Conservation (phyloP, 2,888 invertebrate species). For the Orthonychiurus folsomi region DNA sequence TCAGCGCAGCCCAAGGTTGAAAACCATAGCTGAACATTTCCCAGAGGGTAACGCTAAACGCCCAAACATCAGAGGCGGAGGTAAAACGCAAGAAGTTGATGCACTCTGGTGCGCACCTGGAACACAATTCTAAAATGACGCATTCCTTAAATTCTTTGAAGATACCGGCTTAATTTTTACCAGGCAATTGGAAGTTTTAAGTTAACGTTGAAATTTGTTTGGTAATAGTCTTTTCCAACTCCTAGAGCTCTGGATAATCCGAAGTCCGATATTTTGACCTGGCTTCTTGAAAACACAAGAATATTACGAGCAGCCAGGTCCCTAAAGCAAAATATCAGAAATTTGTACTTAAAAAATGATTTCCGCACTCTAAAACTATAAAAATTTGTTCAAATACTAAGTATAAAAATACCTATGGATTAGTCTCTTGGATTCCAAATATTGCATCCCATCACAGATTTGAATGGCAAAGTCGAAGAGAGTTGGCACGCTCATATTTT, state of each 20-base stretch:
- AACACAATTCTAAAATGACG: constrained; percentile 20
- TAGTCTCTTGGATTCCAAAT: constrained; percentile 87
- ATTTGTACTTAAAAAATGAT: constrained; percentile 43
- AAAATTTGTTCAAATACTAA: no score
- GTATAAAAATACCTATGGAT: constrained; percentile 91
- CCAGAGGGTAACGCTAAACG: constrained; percentile 96
- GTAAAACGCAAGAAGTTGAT: constrained; percentile 93
- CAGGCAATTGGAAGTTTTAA: constrained; percentile 95
- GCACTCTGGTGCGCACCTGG: constrained; percentile 92
- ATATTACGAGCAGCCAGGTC: constrained; percentile 97
- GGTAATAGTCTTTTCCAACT: constrained; percentile 97
- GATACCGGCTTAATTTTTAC: constrained; percentile 51
- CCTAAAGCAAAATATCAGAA: no score
- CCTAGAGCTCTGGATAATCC: constrained; percentile 90
- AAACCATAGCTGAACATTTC: constrained; percentile 99
- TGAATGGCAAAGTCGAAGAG: constrained; percentile 92
- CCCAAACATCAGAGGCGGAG: constrained; percentile 95
- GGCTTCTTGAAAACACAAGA: constrained; percentile 88
- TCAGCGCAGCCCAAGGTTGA: constrained; percentile 94
- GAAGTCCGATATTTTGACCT: constrained; percentile 97
- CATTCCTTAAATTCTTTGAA: background rate
- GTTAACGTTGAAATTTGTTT: constrained; percentile 95
- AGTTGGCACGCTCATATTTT: constrained; percentile 84
- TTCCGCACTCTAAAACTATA: constrained; percentile 4
- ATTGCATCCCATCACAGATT: constrained; percentile 96